These are phyloP conservation scores for Lottia scabra DNA, from an alignment of 2,888 invertebrate genomes.

Conservation along the genomic window DNA sequence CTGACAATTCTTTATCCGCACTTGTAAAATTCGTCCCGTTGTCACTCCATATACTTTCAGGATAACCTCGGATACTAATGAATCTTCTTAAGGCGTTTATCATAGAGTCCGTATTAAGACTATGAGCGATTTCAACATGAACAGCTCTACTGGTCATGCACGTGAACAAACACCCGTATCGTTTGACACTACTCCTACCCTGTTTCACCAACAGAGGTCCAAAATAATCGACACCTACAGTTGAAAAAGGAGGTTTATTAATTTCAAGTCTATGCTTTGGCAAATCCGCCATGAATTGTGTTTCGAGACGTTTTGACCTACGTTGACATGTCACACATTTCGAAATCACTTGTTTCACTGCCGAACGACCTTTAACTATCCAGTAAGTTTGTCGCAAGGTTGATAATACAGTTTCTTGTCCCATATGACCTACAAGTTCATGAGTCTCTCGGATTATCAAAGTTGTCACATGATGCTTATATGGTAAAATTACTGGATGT, in stretches of 20 bases:
- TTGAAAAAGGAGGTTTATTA: conserved; percentile 24
- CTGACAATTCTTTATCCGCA: too few species aligned
- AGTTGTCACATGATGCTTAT: background rate
- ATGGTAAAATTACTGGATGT: background rate
- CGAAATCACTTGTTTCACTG: background rate
- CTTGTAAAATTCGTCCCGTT: too few species aligned
- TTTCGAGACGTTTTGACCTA: background rate
- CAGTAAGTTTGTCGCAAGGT: background rate
- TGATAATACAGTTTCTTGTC: background rate
- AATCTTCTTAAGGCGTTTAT: too few species aligned
- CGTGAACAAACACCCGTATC: conserved; percentile 31
- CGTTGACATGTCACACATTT: background rate
- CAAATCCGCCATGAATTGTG: conserved; percentile 19
- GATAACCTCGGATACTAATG: too few species aligned
- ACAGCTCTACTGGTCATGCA: too few species aligned
- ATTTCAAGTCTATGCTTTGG: conserved; percentile 14
- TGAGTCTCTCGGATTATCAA: background rate
- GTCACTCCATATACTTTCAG: too few species aligned
- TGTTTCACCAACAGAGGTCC: too few species aligned
- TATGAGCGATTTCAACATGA: too few species aligned
- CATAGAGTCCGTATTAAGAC: too few species aligned
- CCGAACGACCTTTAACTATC: background rate
- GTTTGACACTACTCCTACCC: conserved; percentile 17
- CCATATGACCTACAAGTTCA: background rate
- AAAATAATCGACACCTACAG: conserved; percentile 19